phyloP scores from a whole-genome alignment of 1,140 invertebrate species.

The Tetragonula clypearis region DNA sequence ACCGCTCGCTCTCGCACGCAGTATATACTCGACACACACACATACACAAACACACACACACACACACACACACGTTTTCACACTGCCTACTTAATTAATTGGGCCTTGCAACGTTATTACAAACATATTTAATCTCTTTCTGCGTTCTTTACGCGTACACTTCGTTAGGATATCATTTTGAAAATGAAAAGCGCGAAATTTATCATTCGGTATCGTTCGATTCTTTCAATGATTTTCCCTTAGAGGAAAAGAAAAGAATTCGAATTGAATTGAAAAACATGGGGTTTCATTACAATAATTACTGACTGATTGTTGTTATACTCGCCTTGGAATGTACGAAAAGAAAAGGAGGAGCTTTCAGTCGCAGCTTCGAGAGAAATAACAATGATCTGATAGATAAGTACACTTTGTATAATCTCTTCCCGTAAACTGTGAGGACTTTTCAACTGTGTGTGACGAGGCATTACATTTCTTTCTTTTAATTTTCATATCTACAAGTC shows the following conservation, averaged over 20 bases:
- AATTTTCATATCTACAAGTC: slow-evolving; percentile 6
- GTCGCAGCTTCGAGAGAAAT: neutral
- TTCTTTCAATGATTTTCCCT: too few species aligned
- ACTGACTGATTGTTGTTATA: neutral
- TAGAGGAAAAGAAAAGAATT: neutral
- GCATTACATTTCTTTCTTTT: neutral
- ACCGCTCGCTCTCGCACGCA: neutral
- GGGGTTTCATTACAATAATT: slow-evolving; percentile 26
- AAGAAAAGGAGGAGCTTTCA: neutral
- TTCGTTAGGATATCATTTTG: neutral
- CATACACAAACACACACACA: too few species aligned
- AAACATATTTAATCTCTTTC: slow-evolving; percentile 25
- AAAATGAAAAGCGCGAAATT: slow-evolving; percentile 1
- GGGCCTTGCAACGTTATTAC: slow-evolving; percentile 33
- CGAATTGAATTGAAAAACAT: neutral
- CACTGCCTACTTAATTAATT: slow-evolving; percentile 12
- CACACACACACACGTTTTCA: too few species aligned
- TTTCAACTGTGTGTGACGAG: neutral
- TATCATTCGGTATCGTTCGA: too few species aligned
- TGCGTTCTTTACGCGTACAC: neutral
- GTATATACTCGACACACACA: neutral
- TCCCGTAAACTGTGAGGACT: neutral
- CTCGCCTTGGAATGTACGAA: neutral
- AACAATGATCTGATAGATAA: slow-evolving; percentile 8
- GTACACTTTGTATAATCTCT: slow-evolving; percentile 35